Evolutionary conservation across 2,888 invertebrate genomes (phyloP), one percentile per base, ranked within the genome.

Genomic region (Ditula angustiorana): DNA sequence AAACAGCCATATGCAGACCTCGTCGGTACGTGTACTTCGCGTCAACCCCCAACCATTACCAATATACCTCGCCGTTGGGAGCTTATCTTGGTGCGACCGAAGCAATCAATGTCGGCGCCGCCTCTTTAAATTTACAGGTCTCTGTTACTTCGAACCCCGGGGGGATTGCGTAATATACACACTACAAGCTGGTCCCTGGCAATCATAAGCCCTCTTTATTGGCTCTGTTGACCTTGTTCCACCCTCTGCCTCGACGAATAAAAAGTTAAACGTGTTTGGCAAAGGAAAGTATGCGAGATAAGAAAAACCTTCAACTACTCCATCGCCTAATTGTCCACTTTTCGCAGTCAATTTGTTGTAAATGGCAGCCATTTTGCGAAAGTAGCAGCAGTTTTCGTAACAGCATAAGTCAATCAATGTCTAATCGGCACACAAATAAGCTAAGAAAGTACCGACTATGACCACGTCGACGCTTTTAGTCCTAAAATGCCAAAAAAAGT

Each of bases 81-180:
- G 81, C 81, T 84, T 85, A 83, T 83, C 82, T 81, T 71, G 68
- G 69, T 69, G 70, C 75, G 71, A 69, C 75, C 77, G 76, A 72
- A 74, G 76, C 84, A 87, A 87, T 86, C 87, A 85, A 84, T 71
- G 74, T 79, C 67, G 62, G 70, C 67, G 56, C 73, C 66, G 55
- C 73, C 74, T 69, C 69, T 73, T 74, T 70, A 74, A 74, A 75
- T 80, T 77, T 80, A 78, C 79, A 79, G 82, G 77, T 77, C 71
- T 69, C 70, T 67, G 71, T 71, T 71, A 73, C 71, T 69, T 71
- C 66, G 69, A 69, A 68, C 71, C 67, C 67, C 67, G 67, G 61
- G 67, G 53, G 69, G 64, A 69, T 87, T 84, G 83, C 76, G 77
- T 83, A 86, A 86, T 70, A 71, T 67, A 71, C 69, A 68, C 52